These are phyloP conservation scores for Papilio dardanus DNA, from an alignment of 1,140 invertebrate species.

Conservation along the genomic window DNA sequence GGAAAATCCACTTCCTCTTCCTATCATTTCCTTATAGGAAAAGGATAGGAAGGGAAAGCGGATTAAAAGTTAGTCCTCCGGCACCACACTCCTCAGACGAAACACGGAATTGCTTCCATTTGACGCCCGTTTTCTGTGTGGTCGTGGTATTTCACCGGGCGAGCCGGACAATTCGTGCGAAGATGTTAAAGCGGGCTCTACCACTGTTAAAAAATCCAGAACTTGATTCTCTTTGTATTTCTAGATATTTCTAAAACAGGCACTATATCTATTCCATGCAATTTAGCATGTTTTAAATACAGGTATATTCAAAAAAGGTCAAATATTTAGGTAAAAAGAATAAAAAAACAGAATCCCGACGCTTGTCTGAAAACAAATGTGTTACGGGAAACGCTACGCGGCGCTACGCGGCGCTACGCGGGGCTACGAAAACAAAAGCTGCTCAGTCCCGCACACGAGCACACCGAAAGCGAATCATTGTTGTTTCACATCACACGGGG, in stretches of 20 bases:
- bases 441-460: not conserved
- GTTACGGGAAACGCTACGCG: not conserved
- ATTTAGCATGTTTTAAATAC: not conserved
- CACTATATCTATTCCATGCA: not conserved
- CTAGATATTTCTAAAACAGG: not conserved
- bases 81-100: no score
- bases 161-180: no score
- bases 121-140: no score
- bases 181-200: no score
- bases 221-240: no score
- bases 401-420: not conserved
- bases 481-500: slow-evolving; percentile 2
- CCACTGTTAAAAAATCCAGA: no score
- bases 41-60: no score
- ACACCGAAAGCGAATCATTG: not conserved
- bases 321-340: not conserved
- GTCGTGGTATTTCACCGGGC: no score
- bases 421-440: slow-evolving; percentile 9
- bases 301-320: not conserved
- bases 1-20: no score
- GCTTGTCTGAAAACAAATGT: slow-evolving; percentile 2
- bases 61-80: no score
- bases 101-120: no score
- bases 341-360: not conserved
- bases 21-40: no score